Evolutionary conservation across 92 coral and sea anemone species (phyloP), one percentile per base, ranked within the genome.

Genomic region (Phenganax stokvisi): DNA sequence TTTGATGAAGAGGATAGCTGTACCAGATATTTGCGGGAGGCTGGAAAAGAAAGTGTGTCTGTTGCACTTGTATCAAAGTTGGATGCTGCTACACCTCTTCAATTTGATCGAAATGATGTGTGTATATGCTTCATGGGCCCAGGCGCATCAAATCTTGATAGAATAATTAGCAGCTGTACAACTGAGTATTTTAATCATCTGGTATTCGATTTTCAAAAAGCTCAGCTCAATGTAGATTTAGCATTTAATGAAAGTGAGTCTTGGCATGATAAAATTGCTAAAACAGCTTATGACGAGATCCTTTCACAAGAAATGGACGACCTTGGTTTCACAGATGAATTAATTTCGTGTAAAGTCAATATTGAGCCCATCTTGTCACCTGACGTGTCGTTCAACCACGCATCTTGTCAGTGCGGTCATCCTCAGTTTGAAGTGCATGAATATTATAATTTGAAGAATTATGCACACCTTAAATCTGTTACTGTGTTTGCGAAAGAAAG

Each of bases 371-470:
- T 79, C 4, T 51, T 65, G 56, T 63, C 74, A 20, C 54, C 83
- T 59, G 74, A 54, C n/a, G n/a, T 59, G n/a, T 63, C 83, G 8
- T 79, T 79, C 29, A 79, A 79, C 16, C 83, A 79, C 65, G 83
- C 83, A 10, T 79, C 83, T 10, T 79, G 83, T 64, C 83, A 79
- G 30, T 79, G 83, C 63, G 83, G 58, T 12, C 57, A 79, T 30
- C 83, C 83, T 8, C 74, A 60, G 51, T 79, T 79, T 79, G 83
- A 63, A 64, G 20, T 65, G 3, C 44, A 52, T 29, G 61, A 79
- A 60, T 65, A 16, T 57, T 47, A 5, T 44, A 51, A 54, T 73
- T 16, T 79, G 0, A 79, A 63, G 62, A 25, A 51, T 6, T 79
- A 79, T 69, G 31, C 71, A 0, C 69, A 79, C 30, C 30, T 79